A percentile compares a stretch with the other conserved stretches of the same genome.
Evolutionary conservation across 2,797 vertebrate species (phyloP).

Genomic region (Triplophysa yarkandensis): DNA sequence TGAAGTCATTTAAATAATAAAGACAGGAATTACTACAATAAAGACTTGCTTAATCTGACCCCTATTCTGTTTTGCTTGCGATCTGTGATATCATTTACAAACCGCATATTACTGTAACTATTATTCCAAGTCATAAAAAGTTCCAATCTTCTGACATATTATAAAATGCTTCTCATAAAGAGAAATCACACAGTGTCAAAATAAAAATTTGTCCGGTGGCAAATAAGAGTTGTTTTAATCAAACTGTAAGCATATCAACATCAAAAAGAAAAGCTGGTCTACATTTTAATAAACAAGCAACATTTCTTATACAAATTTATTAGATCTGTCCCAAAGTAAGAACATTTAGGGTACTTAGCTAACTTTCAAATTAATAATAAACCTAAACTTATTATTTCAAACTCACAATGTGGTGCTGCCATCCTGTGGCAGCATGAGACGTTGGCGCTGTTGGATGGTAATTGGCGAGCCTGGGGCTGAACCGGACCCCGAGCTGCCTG

Average conservation of each 20-base stretch:
- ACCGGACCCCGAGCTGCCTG: constrained; percentile 91
- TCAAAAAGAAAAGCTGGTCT: neutral
- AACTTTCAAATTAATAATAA: neutral
- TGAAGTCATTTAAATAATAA: constrained; percentile 16
- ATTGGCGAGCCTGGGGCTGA: constrained; percentile 95
- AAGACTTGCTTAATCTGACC: constrained; percentile 5
- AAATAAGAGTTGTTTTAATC: too few species aligned
- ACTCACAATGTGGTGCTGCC: constrained; percentile 90
- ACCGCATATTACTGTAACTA: neutral
- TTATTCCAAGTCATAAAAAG: neutral
- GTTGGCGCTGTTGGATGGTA: constrained; percentile 87
- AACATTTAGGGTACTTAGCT: neutral
- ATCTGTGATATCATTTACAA: neutral
- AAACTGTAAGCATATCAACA: too few species aligned
- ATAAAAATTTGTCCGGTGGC: neutral
- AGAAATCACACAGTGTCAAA: neutral
- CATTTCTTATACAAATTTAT: neutral
- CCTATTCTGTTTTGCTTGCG: neutral
- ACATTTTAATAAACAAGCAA: neutral
- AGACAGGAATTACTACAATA: constrained; percentile 25
- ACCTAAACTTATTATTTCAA: neutral
- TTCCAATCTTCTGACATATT: neutral
- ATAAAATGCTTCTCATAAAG: neutral
- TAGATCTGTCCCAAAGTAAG: neutral
- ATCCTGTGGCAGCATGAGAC: constrained; percentile 86